phyloP scores from a whole-genome alignment of 2,113 vertebrate species.

The Ammodytes dubius region DNA sequence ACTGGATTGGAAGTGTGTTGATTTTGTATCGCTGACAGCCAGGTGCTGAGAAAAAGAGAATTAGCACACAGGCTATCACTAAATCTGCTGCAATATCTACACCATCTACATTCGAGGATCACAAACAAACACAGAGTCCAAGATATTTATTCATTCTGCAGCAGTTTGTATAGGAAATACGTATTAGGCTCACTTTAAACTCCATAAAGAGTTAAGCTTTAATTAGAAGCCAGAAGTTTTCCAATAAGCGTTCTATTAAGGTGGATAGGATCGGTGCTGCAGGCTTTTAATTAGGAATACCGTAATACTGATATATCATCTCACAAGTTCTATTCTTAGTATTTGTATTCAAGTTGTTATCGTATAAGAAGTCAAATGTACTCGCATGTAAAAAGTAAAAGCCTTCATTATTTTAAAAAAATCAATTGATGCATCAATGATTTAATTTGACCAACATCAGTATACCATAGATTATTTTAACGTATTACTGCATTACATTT shows the following conservation, averaged over 20 bases:
- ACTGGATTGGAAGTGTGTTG: slow-evolving; percentile 59
- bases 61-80: slow-evolving; percentile 58
- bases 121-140: background rate
- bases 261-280: background rate
- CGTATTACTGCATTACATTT: no score
- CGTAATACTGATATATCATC: background rate
- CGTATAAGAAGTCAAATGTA: no score
- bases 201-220: background rate
- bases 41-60: slow-evolving; percentile 51
- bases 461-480: no score
- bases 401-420: background rate
- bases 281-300: background rate
- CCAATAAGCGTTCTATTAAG: background rate
- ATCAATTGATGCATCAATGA: no score
- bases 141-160: slow-evolving; percentile 4
- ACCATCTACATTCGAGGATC: slow-evolving; percentile 32
- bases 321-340: background rate
- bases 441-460: no score
- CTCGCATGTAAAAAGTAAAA: background rate
- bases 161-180: background rate
- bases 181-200: background rate
- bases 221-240: background rate
- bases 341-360: no score
- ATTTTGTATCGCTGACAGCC: slow-evolving; percentile 63
- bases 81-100: slow-evolving; percentile 23